Evolutionary conservation across 2,797 vertebrate species (phyloP).

Genomic region (Sebastes steindachneri): DNA sequence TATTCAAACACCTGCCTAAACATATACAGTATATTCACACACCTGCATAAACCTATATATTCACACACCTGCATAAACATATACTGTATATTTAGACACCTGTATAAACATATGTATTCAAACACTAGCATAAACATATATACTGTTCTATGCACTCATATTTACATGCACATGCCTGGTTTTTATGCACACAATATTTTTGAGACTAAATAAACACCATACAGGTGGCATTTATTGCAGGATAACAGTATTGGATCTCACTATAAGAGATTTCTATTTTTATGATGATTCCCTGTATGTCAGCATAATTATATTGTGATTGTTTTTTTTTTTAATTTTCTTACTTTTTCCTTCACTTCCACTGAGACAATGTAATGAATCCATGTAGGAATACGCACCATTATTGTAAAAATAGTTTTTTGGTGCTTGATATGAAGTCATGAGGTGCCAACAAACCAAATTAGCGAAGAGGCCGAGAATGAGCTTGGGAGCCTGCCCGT

Average conservation of each 20-base stretch:
- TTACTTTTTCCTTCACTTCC: not conserved
- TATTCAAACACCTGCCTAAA: rapidly evolving
- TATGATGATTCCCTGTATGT: slow-evolving; percentile 18
- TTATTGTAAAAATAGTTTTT: slow-evolving; percentile 25
- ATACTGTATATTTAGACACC: too few species aligned
- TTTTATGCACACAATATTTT: not conserved
- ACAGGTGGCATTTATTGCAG: not conserved
- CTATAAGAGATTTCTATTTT: slow-evolving; percentile 11
- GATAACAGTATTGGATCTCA: not conserved
- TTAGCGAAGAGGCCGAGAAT: slow-evolving; percentile 35
- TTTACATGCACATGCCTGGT: not conserved
- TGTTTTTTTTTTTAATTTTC: slow-evolving; percentile 10
- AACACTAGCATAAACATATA: too few species aligned
- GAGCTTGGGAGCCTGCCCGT: slow-evolving; percentile 50
- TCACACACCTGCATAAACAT: too few species aligned
- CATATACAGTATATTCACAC: too few species aligned
- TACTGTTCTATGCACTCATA: not conserved
- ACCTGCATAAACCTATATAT: too few species aligned
- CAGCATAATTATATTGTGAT: slow-evolving; percentile 16
- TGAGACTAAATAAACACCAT: not conserved
- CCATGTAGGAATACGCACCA: slow-evolving; percentile 18
- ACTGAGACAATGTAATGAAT: slow-evolving; percentile 25
- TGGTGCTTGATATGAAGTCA: slow-evolving; percentile 48
- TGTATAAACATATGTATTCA: too few species aligned
- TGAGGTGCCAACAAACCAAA: slow-evolving; percentile 54